Evolutionary conservation across 2,797 vertebrate species (phyloP).

Genomic region (Todus mexicanus): DNA sequence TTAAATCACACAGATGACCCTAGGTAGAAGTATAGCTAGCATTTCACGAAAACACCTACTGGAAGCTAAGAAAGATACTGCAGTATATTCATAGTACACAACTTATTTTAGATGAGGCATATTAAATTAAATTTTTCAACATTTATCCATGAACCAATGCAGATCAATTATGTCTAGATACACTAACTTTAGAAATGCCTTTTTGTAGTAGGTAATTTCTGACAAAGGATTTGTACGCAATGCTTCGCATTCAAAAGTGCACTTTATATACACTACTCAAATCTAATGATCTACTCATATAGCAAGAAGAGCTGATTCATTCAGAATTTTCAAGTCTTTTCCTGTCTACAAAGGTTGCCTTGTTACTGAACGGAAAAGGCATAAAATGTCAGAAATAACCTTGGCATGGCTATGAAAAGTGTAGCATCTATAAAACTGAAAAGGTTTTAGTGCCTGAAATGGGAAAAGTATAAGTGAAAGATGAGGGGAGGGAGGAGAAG

Average conservation of each 20-base stretch:
- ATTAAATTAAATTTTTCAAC: slow-evolving; percentile 7
- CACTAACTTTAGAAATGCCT: slow-evolving; percentile 3
- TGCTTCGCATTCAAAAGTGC: background rate
- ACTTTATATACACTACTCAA: background rate
- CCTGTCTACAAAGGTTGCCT: background rate
- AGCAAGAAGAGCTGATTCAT: background rate
- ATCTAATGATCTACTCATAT: background rate
- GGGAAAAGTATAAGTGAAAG: slow-evolving; percentile 39
- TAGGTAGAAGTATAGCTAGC: background rate
- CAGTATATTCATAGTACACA: background rate
- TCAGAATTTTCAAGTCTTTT: slow-evolving; percentile 13
- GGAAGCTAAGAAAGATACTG: background rate
- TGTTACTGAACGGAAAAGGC: background rate
- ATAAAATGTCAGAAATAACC: slow-evolving; percentile 62
- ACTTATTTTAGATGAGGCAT: background rate
- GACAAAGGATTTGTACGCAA: slow-evolving; percentile 31
- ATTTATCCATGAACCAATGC: background rate
- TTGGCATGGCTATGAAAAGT: background rate
- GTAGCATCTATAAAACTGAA: slow-evolving; percentile 30
- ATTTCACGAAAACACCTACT: background rate
- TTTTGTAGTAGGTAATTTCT: slow-evolving; percentile 49
- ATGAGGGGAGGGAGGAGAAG: background rate
- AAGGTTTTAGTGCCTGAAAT: slow-evolving; percentile 58
- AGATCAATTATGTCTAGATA: background rate
- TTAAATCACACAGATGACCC: background rate